Base-by-base conservation (phyloP, 1,140 invertebrate species). In the Holotrichia oblita region DNA sequence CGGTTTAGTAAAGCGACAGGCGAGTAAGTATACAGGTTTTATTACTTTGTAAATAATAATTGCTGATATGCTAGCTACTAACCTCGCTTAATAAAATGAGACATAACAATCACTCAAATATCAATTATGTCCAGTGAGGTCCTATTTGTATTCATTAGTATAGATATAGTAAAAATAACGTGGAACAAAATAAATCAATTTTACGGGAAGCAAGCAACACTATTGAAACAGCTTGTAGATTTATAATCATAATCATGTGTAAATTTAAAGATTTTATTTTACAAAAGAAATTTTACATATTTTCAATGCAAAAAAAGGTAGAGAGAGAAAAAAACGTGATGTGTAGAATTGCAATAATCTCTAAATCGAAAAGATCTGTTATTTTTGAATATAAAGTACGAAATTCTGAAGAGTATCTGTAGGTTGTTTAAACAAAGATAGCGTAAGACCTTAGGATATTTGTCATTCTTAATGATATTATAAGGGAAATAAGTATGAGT, bases 381-480 rank as follows among this genome's bases (percentile, higher is more conserved):
- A 22, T 69, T 69, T n/a, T 69, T 69, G 27, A 69, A 69, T 69
- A 69, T 20, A 10, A 7, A 14, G 61, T 69, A 34, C 61, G 61
- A 69, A 69, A 69, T 69, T 48, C 10, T 48, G 10, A 17, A 48
- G 1, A 20, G 61, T 69, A 69, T 24, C 27, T n/a, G 20, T 69
- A 69, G 27, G 61, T 69, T 69, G 22, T 34, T 20, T 69, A 69
- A 69, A 24, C n/a, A 22, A 64, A 69, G 61, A 69, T 34, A 69
- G 22, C 27, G 22, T 69, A 27, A 69, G 22, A 69, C 8, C 8
- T 24, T 48, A 48, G 20, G 12, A 8, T 69, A 24, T 69, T 69
- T 10, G 12, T 27, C 27, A 69, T 27, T 48, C 7, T 27, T 7
- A 34, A 69, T 69, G 9, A 27, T 24, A 69, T 69, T 24, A 69